Percentiles rank a stretch among this genome's conserved stretches.
Evolutionary conservation across 2,797 vertebrate genomes (phyloP).

Genomic region (Onychomys leucogaster): DNA sequence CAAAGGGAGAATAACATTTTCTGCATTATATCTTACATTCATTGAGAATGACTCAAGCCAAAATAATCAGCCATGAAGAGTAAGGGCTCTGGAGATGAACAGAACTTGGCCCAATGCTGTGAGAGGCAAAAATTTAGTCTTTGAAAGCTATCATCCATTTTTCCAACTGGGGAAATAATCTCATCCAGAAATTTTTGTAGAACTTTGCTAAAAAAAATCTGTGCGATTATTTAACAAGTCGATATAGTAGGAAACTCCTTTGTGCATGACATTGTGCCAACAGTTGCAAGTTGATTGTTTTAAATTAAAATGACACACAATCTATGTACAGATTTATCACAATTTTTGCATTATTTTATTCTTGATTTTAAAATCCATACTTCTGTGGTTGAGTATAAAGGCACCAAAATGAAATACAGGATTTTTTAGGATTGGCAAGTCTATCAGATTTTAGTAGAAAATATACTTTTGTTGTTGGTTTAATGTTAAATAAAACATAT

Average conservation of each 20-base stretch:
- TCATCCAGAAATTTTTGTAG: slow-evolving; percentile 3
- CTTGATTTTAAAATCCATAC: not conserved
- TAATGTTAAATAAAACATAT: slow-evolving; percentile 59
- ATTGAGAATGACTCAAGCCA: not conserved
- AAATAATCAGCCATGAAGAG: not conserved
- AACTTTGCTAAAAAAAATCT: not conserved
- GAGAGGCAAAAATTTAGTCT: slow-evolving; percentile 18
- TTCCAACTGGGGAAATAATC: slow-evolving; percentile 6
- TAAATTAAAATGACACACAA: not conserved
- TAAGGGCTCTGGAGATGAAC: not conserved
- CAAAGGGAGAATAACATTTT: not conserved
- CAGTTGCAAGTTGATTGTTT: not conserved
- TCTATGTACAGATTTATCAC: not conserved
- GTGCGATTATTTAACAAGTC: slow-evolving; percentile 15
- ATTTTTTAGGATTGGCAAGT: not conserved
- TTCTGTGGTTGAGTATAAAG: not conserved
- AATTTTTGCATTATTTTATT: not conserved
- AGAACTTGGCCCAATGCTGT: not conserved
- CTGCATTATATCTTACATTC: slow-evolving; percentile 20
- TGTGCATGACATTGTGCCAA: not conserved
- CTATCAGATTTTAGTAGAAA: not conserved
- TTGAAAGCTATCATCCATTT: not conserved
- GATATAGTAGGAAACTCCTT: not conserved
- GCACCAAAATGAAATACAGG: not conserved
- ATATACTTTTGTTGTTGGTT: slow-evolving; percentile 12